Conservation (phyloP, 2,113 vertebrate genomes). For the Empidonax traillii region DNA sequence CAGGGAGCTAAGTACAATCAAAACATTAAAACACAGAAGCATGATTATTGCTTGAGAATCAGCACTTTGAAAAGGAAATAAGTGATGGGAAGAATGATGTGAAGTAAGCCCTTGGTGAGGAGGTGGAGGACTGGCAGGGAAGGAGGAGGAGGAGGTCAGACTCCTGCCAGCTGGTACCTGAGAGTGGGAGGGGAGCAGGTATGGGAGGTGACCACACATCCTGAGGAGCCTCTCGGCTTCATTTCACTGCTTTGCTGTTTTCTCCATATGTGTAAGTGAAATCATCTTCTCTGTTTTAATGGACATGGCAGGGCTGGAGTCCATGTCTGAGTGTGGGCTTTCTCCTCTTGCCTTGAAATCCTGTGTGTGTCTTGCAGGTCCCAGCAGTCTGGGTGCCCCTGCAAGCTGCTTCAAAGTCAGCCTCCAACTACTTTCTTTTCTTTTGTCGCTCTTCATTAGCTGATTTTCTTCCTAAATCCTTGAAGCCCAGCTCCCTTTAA, state of each 20-base stretch:
- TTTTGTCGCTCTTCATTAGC: background rate
- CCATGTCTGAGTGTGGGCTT: background rate
- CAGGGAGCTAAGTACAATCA: background rate
- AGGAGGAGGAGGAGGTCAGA: background rate
- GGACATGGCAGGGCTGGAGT: background rate
- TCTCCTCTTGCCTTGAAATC: background rate
- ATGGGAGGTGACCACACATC: background rate
- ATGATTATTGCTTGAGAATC: background rate
- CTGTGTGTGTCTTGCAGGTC: too few relatives aligned
- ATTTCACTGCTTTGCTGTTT: rapidly evolving
- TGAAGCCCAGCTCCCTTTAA: background rate
- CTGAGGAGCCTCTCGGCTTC: rapidly evolving
- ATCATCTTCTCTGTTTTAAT: background rate
- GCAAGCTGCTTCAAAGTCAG: background rate
- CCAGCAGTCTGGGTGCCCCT: background rate
- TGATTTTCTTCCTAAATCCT: background rate
- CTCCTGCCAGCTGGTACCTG: background rate
- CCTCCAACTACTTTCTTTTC: background rate
- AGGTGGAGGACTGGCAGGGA: background rate
- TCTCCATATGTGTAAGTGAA: rapidly evolving
- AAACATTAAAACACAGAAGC: constrained; percentile 3
- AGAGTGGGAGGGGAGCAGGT: background rate
- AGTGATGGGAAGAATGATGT: background rate
- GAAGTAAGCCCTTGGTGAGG: background rate
- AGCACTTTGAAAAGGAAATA: background rate